phyloP scores from a whole-genome alignment of 2,888 invertebrate species.

The Torymus texanus region DNA sequence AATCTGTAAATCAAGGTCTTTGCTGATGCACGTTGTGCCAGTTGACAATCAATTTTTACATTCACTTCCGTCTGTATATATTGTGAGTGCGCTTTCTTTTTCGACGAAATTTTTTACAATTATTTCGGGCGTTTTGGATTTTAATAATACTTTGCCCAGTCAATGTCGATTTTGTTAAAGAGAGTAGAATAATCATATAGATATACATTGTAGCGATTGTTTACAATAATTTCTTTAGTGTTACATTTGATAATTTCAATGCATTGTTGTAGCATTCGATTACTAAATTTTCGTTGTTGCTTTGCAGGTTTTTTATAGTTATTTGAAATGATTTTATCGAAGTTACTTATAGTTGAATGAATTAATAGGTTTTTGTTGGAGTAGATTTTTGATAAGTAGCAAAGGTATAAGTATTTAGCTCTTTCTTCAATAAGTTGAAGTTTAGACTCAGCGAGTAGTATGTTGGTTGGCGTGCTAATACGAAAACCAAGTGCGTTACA shows the following conservation, averaged over 20 bases:
- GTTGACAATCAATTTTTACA: not conserved
- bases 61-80: conserved; percentile 12
- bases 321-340: too few relatives aligned
- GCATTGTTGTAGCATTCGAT: not conserved
- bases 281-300: not conserved
- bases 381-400: conserved; percentile 7
- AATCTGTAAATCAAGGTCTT: not conserved
- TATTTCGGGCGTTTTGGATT: not conserved
- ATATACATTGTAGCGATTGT: not conserved
- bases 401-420: not conserved
- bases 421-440: conserved; percentile 17
- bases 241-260: not conserved
- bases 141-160: not conserved
- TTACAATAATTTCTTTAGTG: not conserved
- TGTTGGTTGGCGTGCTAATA: conserved; percentile 15
- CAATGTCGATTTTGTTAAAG: not conserved
- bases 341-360: not conserved
- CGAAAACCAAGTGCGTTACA: conserved; percentile 2
- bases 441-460: conserved; percentile 35
- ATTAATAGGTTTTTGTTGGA: not conserved
- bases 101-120: not conserved
- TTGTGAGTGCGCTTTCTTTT: not conserved
- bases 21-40: not conserved
- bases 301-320: too few relatives aligned
- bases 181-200: not conserved